Evolutionary conservation across 2,113 vertebrate genomes (phyloP).

Genomic region (Bubo blakistoni): DNA sequence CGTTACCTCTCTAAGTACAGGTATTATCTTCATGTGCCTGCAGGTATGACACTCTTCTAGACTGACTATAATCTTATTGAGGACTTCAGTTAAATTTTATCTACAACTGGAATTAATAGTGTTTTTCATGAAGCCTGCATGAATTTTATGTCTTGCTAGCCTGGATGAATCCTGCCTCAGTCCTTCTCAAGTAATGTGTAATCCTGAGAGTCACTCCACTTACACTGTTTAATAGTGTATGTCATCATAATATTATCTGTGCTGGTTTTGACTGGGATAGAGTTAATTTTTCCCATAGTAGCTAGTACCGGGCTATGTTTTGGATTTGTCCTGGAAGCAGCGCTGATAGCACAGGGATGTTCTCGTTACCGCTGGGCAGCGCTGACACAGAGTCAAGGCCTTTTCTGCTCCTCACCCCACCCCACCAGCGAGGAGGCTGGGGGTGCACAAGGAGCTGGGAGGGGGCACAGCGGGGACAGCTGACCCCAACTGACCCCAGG

Average conservation of each 20-base stretch:
- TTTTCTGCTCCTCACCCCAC: neutral
- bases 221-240: neutral
- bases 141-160: neutral
- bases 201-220: neutral
- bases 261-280: neutral
- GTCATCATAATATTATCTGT: neutral
- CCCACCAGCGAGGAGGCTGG: fast-evolving
- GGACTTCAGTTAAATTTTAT: neutral
- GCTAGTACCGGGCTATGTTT: neutral
- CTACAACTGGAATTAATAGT: neutral
- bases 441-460: neutral
- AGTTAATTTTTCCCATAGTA: too few relatives aligned
- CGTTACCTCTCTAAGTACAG: neutral
- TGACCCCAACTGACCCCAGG: neutral
- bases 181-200: neutral
- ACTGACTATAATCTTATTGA: neutral
- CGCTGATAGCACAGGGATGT: neutral
- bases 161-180: neutral
- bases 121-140: neutral
- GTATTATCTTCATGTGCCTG: neutral
- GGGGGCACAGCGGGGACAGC: neutral
- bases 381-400: neutral
- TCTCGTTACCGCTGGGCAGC: fast-evolving
- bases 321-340: neutral
- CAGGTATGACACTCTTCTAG: neutral